These are phyloP conservation scores for Papilio aristodemus DNA, from an alignment of 1,140 invertebrate species.

Conservation along the genomic window DNA sequence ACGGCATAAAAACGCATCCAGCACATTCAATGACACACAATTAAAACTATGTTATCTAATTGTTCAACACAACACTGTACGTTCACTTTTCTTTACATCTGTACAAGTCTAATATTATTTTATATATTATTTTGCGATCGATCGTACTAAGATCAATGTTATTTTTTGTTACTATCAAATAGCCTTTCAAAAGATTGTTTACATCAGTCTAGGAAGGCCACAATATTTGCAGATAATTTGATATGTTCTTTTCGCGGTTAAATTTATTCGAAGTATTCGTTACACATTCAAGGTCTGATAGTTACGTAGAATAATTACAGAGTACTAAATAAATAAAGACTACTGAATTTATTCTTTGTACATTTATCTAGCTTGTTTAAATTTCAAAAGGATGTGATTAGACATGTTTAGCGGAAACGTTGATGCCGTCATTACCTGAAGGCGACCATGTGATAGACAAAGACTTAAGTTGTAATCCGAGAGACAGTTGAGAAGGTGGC, in stretches of 20 bases:
- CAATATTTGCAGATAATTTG: conserved; percentile 32
- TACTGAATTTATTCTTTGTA: background rate
- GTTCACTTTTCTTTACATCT: conserved; percentile 1
- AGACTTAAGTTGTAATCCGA: conserved; percentile 40
- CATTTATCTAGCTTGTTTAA: conserved; percentile 7
- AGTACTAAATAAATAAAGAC: conserved; percentile 9
- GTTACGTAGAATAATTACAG: conserved; percentile 26
- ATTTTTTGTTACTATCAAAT: background rate
- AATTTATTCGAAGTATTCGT: conserved; percentile 21
- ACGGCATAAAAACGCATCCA: conserved; percentile 15
- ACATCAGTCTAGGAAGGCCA: conserved; percentile 15
- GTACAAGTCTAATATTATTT: background rate
- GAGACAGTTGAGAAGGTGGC: conserved; percentile 37
- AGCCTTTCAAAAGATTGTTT: conserved; percentile 10
- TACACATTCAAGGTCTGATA: conserved; percentile 20
- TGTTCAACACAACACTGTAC: background rate
- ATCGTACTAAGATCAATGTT: background rate
- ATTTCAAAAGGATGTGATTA: conserved; percentile 10
- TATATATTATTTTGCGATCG: background rate
- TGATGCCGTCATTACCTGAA: conserved; percentile 56
- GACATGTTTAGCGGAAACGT: conserved; percentile 15
- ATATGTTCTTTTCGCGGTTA: conserved; percentile 25
- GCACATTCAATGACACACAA: conserved; percentile 1
- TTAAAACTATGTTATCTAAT: background rate
- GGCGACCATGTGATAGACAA: conserved; percentile 59